Evolutionary conservation across 2,113 vertebrate species (phyloP).

Genomic region (Cyanocitta stelleri): DNA sequence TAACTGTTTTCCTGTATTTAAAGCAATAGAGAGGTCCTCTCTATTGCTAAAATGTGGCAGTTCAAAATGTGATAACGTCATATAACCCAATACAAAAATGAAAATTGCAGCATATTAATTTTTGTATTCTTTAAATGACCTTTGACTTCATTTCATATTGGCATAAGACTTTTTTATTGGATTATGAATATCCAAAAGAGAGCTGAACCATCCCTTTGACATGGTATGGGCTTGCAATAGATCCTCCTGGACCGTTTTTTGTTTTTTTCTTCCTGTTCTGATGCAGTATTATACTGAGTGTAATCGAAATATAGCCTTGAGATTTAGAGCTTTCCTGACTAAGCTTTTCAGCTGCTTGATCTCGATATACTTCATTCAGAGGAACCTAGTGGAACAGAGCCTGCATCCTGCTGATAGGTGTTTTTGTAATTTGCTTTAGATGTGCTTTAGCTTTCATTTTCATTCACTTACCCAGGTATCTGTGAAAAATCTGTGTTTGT

Average conservation of each 20-base stretch:
- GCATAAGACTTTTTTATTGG: background rate
- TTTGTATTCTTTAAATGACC: background rate
- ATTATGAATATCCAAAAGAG: background rate
- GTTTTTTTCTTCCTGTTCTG: background rate
- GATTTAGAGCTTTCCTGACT: background rate
- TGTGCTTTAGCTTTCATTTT: background rate
- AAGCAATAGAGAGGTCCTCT: background rate
- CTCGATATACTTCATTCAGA: background rate
- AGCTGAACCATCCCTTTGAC: background rate
- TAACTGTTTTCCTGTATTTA: background rate
- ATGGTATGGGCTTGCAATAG: background rate
- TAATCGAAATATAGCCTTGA: background rate
- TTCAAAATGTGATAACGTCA: background rate
- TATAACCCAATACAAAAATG: background rate
- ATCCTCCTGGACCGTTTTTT: background rate
- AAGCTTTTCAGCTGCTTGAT: constrained; percentile 3
- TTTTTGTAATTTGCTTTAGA: background rate
- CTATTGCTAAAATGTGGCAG: background rate
- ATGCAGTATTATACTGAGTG: rapidly evolving
- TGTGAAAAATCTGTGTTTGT: background rate
- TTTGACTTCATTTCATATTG: background rate
- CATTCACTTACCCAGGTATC: background rate
- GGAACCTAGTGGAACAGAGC: background rate
- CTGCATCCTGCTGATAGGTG: constrained; percentile 29
- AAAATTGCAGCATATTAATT: background rate